phyloP scores from a whole-genome alignment of 2,113 vertebrate genomes.

The Monopterus albus region DNA sequence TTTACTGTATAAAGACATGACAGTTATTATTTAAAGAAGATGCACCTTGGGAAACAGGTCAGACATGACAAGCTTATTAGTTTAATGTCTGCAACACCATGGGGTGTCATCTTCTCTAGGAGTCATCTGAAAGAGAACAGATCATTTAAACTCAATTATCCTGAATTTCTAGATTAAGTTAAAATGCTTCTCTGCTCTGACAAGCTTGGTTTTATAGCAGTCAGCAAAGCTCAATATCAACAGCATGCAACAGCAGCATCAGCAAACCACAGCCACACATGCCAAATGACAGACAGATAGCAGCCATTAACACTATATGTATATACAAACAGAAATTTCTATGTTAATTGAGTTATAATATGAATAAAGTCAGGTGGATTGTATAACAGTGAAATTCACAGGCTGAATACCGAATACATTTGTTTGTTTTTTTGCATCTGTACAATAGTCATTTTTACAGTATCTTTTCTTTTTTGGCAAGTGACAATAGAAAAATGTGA shows the following conservation, averaged over 20 bases:
- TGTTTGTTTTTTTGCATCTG: too few species aligned
- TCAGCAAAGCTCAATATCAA: conserved; percentile 44
- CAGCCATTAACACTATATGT: conserved; percentile 44
- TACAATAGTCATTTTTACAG: too few species aligned
- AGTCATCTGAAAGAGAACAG: neutral
- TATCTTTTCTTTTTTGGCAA: too few species aligned
- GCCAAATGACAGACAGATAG: conserved; percentile 53
- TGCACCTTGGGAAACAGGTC: neutral
- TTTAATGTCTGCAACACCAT: neutral
- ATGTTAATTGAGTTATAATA: conserved; percentile 14
- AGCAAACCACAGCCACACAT: conserved; percentile 65
- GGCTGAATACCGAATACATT: too few species aligned
- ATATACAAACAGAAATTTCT: conserved; percentile 23
- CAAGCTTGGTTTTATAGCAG: conserved; percentile 60
- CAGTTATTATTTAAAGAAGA: neutral
- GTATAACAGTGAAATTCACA: neutral
- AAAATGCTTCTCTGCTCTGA: conserved; percentile 41
- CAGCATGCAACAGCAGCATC: conserved; percentile 69
- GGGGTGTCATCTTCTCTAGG: neutral
- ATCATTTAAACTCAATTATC: neutral
- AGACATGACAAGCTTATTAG: neutral
- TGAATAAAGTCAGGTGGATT: conserved; percentile 63
- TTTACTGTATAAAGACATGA: too few species aligned
- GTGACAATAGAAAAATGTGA: too few species aligned
- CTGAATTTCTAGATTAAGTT: neutral